Base-by-base conservation (phyloP, 1,140 invertebrate genomes). In the Dendrolimus punctatus region DNA sequence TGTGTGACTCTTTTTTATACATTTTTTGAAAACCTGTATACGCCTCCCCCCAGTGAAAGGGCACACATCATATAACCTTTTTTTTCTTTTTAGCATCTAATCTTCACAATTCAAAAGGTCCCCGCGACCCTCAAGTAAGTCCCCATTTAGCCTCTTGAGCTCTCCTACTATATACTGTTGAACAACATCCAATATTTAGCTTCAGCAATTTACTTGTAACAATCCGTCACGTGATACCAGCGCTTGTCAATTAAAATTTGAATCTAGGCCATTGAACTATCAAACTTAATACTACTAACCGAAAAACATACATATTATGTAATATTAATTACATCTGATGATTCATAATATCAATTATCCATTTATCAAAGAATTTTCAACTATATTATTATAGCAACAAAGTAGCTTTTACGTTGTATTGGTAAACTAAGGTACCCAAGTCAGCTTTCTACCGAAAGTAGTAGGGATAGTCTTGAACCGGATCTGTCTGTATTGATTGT, bases 361-460 rank as follows among this genome's bases (percentile, higher is more conserved):
- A 39, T 50, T 52, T 10, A 4, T 40, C 8, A 53, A 50, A 40
- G 40, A 44, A 65, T 58, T 53, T 44, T 49, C 9, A 39, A 62
- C 48, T 55, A 42, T 71, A 68, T 52, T 6, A 0, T n/a, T 7
- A 40, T 8, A 2, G n/a, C 2, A 2, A 39, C 62, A 62, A 36
- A 48, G 58, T 67, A 55, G 37, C 53, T 41, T 43, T 58, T 62
- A 40, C 4, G n/a, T 6, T 49, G 38, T 10, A n/a, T 44, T 42
- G 44, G 44, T 37, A 37, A 7, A 40, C 45, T n/a, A 46, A 6
- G 44, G 52, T 60, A 55, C 53, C 23, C 57, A 69, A 64, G 65
- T 66, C 66, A 67, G 74, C 77, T 83, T 83, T 83, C 80, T 78
- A 71, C 62, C 47, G 55, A 68, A 64, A 70, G 64, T 59, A 56